These are phyloP conservation scores for Microctonus aethiopoides DNA, from an alignment of 2,888 invertebrate species.

Conservation along the genomic window DNA sequence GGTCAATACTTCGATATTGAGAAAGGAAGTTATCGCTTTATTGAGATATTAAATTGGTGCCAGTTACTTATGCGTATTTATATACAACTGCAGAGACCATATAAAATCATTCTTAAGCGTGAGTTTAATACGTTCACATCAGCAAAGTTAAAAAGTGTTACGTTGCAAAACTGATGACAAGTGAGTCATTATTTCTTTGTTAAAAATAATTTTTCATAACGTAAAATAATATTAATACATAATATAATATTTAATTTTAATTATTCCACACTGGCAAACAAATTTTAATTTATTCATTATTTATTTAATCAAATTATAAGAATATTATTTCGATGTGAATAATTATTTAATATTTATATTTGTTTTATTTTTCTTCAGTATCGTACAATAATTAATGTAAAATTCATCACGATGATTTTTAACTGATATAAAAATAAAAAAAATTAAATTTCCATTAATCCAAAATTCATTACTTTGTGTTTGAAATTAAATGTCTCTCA, in stretches of 20 bases:
- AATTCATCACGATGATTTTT: no score
- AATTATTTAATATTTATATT: neutral
- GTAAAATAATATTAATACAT: neutral
- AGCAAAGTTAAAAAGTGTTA: neutral
- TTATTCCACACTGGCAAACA: no score
- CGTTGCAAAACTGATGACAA: neutral
- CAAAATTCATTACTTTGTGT: neutral
- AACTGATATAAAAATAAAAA: no score
- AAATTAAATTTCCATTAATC: no score
- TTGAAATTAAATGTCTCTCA: neutral
- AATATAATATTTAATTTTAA: no score
- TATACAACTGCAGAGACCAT: neutral
- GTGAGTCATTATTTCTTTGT: slow-evolving; percentile 1
- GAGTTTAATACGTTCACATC: neutral
- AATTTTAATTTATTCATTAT: neutral
- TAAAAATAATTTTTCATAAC: neutral
- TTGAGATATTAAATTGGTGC: neutral
- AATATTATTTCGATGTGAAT: neutral
- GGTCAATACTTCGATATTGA: neutral
- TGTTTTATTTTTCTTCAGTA: no score
- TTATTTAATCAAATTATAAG: neutral
- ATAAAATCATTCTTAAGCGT: neutral
- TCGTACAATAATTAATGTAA: no score
- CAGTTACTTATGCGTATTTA: neutral
- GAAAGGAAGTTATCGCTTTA: neutral